Evolutionary conservation across 2,113 vertebrate species (phyloP).

Genomic region (Cebidichthys violaceus): DNA sequence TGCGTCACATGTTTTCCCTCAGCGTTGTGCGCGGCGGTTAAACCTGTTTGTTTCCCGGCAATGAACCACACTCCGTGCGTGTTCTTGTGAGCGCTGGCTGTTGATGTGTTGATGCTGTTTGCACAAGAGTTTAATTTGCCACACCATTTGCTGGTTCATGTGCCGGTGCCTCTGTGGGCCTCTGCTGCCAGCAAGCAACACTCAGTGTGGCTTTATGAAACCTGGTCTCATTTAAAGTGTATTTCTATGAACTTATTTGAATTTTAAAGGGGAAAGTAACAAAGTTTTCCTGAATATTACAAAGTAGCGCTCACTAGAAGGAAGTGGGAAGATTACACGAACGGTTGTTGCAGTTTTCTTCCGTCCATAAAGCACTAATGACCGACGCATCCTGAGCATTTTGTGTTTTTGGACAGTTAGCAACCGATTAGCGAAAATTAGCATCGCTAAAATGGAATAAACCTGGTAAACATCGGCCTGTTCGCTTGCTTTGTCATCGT

Average conservation of each 20-base stretch:
- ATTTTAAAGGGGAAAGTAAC: not conserved
- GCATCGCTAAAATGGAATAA: no score
- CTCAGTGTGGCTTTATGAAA: not conserved
- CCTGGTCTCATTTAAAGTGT: not conserved
- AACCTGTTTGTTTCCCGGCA: constrained; percentile 11
- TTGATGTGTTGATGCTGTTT: constrained; percentile 43
- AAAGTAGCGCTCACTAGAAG: not conserved
- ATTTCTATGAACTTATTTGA: not conserved
- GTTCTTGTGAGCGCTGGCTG: not conserved
- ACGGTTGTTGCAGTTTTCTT: not conserved
- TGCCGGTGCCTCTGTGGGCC: constrained; percentile 8
- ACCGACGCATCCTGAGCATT: no score
- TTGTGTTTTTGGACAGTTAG: no score
- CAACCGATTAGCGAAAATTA: no score
- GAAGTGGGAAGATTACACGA: not conserved
- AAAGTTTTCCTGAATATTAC: not conserved
- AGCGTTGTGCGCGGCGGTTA: constrained; percentile 6
- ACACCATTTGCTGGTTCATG: constrained; percentile 53
- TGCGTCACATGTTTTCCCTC: not conserved
- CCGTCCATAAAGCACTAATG: no score
- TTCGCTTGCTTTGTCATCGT: no score
- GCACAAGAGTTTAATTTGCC: constrained; percentile 56
- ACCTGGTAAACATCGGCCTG: no score
- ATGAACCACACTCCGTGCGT: not conserved
- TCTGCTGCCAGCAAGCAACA: constrained; percentile 2